These are phyloP conservation scores for Xiphophorus maculatus DNA, from an alignment of 2,113 vertebrate species.

Conservation along the genomic window DNA sequence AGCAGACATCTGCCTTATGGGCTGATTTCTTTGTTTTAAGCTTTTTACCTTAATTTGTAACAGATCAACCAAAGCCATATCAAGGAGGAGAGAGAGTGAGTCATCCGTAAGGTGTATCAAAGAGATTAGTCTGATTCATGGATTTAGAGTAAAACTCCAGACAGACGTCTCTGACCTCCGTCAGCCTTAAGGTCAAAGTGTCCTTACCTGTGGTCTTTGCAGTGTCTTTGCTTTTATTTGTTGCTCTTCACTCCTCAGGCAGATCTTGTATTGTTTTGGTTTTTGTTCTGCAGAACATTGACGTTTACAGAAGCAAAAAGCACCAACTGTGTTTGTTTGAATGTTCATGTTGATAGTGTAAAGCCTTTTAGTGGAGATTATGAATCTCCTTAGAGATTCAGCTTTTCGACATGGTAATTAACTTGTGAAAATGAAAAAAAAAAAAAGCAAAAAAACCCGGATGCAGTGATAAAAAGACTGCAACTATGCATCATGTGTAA, in stretches of 20 bases:
- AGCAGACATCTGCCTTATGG: slow-evolving; percentile 11
- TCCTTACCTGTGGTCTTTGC: slow-evolving; percentile 13
- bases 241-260: slow-evolving; percentile 55
- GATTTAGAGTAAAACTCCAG: slow-evolving; percentile 13
- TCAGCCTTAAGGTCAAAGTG: slow-evolving; percentile 42
- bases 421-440: not conserved
- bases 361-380: slow-evolving; percentile 13
- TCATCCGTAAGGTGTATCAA: not conserved
- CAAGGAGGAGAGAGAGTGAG: not conserved
- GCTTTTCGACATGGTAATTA: not conserved
- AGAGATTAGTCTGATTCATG: not conserved
- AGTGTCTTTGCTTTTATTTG: not conserved
- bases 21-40: not conserved
- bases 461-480: not conserved
- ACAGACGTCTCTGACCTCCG: not conserved
- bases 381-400: not conserved
- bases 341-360: slow-evolving; percentile 36
- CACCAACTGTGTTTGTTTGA: slow-evolving; percentile 17
- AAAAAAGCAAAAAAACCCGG: not conserved
- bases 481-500: not conserved
- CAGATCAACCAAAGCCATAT: slow-evolving; percentile 39
- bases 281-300: slow-evolving; percentile 22
- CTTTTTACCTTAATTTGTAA: not conserved
- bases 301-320: slow-evolving; percentile 44
- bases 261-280: slow-evolving; percentile 13